A percentile compares a stretch with the other conserved stretches of the same genome.
phyloP scores from a whole-genome alignment of 2,113 vertebrate species.

The Empidonax traillii region DNA sequence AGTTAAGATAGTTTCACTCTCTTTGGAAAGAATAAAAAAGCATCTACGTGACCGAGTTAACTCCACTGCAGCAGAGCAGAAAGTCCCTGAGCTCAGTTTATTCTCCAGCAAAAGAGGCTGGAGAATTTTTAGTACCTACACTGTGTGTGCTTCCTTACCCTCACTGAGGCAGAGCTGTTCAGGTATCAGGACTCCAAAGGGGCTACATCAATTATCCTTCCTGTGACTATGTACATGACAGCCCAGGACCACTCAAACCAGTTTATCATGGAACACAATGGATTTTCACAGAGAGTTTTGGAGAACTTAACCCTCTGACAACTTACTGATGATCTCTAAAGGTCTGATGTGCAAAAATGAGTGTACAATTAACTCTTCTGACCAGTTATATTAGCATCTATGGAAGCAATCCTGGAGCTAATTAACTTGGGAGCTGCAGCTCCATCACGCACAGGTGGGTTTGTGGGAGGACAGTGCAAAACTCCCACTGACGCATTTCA shows the following conservation, averaged over 20 bases:
- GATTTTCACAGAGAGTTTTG: not conserved
- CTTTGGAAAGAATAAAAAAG: not conserved
- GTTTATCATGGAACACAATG: not conserved
- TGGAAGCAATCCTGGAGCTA: not conserved
- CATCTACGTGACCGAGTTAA: not conserved
- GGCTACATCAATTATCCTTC: not conserved
- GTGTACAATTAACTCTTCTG: not conserved
- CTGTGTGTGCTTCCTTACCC: not conserved
- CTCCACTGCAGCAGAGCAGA: not conserved
- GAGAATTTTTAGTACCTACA: not conserved
- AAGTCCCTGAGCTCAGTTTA: not conserved
- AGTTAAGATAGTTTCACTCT: slow-evolving; percentile 11
- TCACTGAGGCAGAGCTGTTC: not conserved
- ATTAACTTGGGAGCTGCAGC: not conserved
- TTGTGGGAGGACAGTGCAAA: slow-evolving; percentile 1
- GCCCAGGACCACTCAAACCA: not conserved
- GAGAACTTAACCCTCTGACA: not conserved
- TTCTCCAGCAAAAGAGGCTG: not conserved
- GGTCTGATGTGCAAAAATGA: not conserved
- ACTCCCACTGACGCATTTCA: not conserved
- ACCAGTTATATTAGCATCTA: not conserved
- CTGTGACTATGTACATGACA: accelerated
- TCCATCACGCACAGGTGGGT: not conserved
- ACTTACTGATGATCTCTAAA: not conserved
- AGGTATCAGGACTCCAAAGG: not conserved